These are phyloP conservation scores for Elysia chlorotica DNA, from an alignment of 1,140 invertebrate genomes.

Conservation along the genomic window DNA sequence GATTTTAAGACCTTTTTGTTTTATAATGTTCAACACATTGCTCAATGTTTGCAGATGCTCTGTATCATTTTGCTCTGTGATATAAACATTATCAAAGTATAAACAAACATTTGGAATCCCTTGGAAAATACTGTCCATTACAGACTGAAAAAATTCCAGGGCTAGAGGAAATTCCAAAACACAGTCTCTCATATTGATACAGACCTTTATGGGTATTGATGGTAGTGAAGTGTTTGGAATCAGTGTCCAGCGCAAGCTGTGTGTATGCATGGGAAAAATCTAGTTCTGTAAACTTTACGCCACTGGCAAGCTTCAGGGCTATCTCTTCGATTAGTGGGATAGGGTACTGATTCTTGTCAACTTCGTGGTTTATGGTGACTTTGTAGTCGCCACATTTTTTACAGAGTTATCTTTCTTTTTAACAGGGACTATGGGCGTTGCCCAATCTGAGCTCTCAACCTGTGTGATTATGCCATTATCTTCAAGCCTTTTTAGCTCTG, in stretches of 20 bases:
- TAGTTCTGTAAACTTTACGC: slow-evolving; percentile 35
- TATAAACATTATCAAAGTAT: background rate
- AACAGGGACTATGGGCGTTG: slow-evolving; percentile 64
- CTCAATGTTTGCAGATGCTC: background rate
- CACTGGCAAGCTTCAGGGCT: slow-evolving; percentile 19
- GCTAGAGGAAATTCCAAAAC: too few species aligned
- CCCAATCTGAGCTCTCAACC: slow-evolving; percentile 63
- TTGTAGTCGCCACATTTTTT: slow-evolving; percentile 27
- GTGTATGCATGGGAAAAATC: slow-evolving; percentile 43
- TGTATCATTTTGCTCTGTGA: background rate
- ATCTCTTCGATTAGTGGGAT: slow-evolving; percentile 41
- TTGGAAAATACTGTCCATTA: background rate
- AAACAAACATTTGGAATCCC: background rate
- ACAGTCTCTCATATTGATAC: too few species aligned
- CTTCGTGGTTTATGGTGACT: background rate
- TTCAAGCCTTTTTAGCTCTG: slow-evolving; percentile 55
- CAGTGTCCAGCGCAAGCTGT: slow-evolving; percentile 41
- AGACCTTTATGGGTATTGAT: too few species aligned
- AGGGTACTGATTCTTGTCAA: slow-evolving; percentile 34
- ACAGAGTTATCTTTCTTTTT: slow-evolving; percentile 62
- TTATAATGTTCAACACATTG: background rate
- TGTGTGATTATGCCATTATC: slow-evolving; percentile 53
- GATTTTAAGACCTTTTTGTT: background rate
- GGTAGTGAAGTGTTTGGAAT: slow-evolving; percentile 29
- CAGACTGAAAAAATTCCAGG: slow-evolving; percentile 14